Percentiles rank a stretch among this genome's conserved stretches.
Conservation (phyloP, 2,797 vertebrate species). For the Macrochelys suwanniensis region DNA sequence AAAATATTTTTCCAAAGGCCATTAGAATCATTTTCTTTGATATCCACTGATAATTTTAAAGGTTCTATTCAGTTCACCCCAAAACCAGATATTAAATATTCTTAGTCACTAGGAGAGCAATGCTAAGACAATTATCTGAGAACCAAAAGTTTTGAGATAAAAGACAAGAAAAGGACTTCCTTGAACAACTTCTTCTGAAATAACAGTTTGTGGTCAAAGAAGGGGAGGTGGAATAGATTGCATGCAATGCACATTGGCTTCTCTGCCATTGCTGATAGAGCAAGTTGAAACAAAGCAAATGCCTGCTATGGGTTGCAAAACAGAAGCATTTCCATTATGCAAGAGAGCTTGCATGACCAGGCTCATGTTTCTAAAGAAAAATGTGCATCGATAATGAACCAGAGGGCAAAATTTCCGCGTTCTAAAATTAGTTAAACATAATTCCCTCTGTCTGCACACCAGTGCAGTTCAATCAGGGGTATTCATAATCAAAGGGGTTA, state of each 20-base stretch:
- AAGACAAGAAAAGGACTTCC: not conserved
- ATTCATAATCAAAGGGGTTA: constrained; percentile 37
- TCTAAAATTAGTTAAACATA: constrained; percentile 57
- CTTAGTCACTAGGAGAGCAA: constrained; percentile 14
- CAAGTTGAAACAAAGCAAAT: not conserved
- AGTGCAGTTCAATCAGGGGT: constrained; percentile 35
- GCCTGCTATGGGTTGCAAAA: not conserved
- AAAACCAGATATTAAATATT: not conserved
- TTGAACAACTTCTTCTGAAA: not conserved
- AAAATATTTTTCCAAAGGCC: not conserved
- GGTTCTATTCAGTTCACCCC: not conserved
- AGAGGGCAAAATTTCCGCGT: constrained; percentile 53
- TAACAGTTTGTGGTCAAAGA: constrained; percentile 14
- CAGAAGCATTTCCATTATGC: not conserved
- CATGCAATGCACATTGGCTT: not conserved
- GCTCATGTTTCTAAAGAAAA: constrained; percentile 12
- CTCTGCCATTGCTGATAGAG: not conserved
- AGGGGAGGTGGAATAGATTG: not conserved
- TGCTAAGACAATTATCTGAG: not conserved
- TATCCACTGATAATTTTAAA: not conserved
- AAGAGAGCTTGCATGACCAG: constrained; percentile 15
- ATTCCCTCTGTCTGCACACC: constrained; percentile 48
- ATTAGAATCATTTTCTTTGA: not conserved
- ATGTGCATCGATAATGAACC: constrained; percentile 27
- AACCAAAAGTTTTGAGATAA: not conserved